Evolutionary conservation across 2,797 vertebrate species (phyloP).

Genomic region (Malacoraja senta): DNA sequence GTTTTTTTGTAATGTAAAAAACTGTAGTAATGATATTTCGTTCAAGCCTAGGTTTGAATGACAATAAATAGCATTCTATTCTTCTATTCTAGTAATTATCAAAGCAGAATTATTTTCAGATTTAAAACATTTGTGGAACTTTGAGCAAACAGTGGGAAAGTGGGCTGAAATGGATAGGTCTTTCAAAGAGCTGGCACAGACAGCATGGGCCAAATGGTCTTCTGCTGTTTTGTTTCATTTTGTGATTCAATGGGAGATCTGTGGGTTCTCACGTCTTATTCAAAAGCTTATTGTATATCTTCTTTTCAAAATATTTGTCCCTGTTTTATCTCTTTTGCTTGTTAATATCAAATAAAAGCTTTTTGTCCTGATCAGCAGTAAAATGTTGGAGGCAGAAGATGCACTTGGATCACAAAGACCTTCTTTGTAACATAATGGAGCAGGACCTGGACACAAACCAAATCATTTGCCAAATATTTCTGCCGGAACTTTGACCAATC

Average conservation of each 20-base stretch:
- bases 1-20: too few relatives aligned
- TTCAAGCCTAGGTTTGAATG: too few relatives aligned
- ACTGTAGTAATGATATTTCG: too few relatives aligned
- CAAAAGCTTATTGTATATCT: not conserved
- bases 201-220: not conserved
- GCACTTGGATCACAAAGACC: not conserved
- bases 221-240: not conserved
- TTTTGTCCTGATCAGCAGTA: not conserved
- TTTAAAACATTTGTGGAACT: not conserved
- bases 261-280: not conserved
- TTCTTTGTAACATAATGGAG: not conserved
- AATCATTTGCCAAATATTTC: constrained; percentile 18
- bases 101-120: not conserved
- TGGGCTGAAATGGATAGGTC: not conserved
- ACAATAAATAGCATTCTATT: too few relatives aligned
- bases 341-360: not conserved
- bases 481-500: not conserved
- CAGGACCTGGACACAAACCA: constrained; percentile 5
- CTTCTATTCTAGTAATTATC: not conserved
- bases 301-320: not conserved
- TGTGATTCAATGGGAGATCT: not conserved
- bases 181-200: not conserved
- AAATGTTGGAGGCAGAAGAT: not conserved
- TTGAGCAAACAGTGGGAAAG: not conserved
- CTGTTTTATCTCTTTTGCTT: not conserved